Evolutionary conservation across 1,140 invertebrate species (phyloP).

Genomic region (Spodoptera litura): DNA sequence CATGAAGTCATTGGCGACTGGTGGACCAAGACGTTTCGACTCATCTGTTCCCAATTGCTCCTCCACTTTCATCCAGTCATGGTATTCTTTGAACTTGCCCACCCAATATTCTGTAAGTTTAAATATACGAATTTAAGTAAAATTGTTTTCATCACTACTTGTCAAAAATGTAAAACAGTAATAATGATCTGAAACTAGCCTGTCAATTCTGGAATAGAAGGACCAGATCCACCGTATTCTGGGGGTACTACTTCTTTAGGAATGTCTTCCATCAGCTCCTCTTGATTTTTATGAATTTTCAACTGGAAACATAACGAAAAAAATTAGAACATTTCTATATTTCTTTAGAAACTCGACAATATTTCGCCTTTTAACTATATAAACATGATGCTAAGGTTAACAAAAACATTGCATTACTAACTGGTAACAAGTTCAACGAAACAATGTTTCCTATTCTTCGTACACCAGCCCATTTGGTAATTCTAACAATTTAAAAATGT

Average conservation of each 20-base stretch:
- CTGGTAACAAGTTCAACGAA: too few relatives aligned
- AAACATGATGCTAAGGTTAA: too few relatives aligned
- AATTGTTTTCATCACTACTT: too few relatives aligned
- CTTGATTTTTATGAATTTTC: conserved; percentile 69
- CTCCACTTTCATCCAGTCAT: conserved; percentile 78
- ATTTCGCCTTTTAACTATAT: neutral
- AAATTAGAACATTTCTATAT: neutral
- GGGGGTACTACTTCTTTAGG: conserved; percentile 72
- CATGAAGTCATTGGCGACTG: conserved; percentile 73
- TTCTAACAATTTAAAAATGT: too few relatives aligned
- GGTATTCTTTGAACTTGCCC: conserved; percentile 68
- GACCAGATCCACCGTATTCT: conserved; percentile 75
- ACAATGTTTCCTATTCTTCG: too few relatives aligned
- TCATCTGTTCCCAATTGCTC: conserved; percentile 87
- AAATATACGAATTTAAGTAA: too few relatives aligned
- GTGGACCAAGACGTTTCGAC: conserved; percentile 85
- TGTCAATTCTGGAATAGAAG: conserved; percentile 63
- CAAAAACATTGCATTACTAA: too few relatives aligned
- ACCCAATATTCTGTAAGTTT: conserved; percentile 70
- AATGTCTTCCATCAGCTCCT: conserved; percentile 68
- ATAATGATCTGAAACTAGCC: conserved; percentile 54
- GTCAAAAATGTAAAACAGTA: neutral
- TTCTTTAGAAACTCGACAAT: too few relatives aligned
- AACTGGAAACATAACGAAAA: conserved; percentile 59
- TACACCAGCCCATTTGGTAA: too few relatives aligned